phyloP scores from a whole-genome alignment of 2,888 invertebrate species.

The Neoaliturus tenellus region DNA sequence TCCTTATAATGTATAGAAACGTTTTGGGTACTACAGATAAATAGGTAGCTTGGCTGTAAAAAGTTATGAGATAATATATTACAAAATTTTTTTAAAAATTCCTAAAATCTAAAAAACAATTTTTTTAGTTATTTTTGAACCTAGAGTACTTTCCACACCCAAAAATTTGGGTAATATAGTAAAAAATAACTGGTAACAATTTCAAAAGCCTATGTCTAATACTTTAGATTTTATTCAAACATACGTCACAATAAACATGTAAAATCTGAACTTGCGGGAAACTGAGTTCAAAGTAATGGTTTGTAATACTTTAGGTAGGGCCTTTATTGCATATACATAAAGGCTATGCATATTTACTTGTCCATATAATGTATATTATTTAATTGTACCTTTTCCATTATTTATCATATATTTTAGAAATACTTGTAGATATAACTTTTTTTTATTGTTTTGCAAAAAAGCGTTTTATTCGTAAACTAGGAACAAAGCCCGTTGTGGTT shows the following conservation, averaged over 20 bases:
- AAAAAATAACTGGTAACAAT: constrained; percentile 31
- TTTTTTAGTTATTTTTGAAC: not conserved
- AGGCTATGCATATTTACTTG: too few relatives aligned
- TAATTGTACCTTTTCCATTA: too few relatives aligned
- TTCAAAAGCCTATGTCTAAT: constrained; percentile 35
- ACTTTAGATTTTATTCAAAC: constrained; percentile 44
- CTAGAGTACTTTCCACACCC: not conserved
- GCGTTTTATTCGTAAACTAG: too few relatives aligned
- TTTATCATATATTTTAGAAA: too few relatives aligned
- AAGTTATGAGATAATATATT: constrained; percentile 27
- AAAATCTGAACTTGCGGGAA: constrained; percentile 20
- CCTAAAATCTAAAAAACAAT: not conserved
- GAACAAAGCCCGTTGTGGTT: too few relatives aligned
- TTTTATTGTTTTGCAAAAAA: too few relatives aligned
- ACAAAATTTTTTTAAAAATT: not conserved
- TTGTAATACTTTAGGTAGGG: constrained; percentile 15
- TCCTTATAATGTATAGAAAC: constrained; percentile 6
- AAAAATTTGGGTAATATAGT: not conserved
- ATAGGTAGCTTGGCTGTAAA: not conserved
- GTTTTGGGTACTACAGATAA: constrained; percentile 4
- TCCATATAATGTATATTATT: too few relatives aligned
- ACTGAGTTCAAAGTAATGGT: constrained; percentile 6
- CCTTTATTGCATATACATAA: too few relatives aligned
- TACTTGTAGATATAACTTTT: too few relatives aligned
- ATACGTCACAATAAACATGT: not conserved